These are phyloP conservation scores for Reticulitermes speratus DNA, from an alignment of 1,140 invertebrate genomes.

Conservation along the genomic window DNA sequence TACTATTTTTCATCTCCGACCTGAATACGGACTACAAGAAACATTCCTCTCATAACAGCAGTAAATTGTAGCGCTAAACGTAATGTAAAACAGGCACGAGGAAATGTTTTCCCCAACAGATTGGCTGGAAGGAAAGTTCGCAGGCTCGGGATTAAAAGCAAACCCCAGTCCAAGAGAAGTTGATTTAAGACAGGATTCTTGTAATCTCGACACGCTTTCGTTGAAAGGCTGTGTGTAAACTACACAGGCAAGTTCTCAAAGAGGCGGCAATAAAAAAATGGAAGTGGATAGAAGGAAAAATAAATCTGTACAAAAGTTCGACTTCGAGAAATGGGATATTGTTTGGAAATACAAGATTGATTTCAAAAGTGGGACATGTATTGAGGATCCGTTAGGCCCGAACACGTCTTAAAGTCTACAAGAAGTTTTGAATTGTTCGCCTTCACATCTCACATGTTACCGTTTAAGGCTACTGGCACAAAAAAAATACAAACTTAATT, in stretches of 20 bases:
- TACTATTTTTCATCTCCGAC: conserved; percentile 1
- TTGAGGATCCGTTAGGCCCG: neutral
- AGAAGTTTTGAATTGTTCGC: neutral
- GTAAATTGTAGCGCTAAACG: neutral
- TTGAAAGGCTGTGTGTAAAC: neutral
- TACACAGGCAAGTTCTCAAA: neutral
- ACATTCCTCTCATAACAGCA: neutral
- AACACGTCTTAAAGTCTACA: neutral
- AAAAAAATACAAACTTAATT: too few species aligned
- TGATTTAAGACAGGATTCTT: conserved; percentile 3
- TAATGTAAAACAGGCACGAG: neutral
- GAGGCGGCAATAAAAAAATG: neutral
- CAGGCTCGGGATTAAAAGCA: neutral
- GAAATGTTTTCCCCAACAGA: neutral
- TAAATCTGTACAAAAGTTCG: neutral
- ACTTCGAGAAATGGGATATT: neutral
- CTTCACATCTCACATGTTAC: too few species aligned
- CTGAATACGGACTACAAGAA: neutral
- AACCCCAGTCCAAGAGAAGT: neutral
- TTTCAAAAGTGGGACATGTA: neutral
- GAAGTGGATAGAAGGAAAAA: neutral
- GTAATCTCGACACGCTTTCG: neutral
- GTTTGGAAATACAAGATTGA: neutral
- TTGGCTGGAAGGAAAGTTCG: neutral
- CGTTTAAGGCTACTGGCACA: too few species aligned